These are phyloP conservation scores for Falco berigora DNA, from an alignment of 2,797 vertebrate species.

Conservation along the genomic window DNA sequence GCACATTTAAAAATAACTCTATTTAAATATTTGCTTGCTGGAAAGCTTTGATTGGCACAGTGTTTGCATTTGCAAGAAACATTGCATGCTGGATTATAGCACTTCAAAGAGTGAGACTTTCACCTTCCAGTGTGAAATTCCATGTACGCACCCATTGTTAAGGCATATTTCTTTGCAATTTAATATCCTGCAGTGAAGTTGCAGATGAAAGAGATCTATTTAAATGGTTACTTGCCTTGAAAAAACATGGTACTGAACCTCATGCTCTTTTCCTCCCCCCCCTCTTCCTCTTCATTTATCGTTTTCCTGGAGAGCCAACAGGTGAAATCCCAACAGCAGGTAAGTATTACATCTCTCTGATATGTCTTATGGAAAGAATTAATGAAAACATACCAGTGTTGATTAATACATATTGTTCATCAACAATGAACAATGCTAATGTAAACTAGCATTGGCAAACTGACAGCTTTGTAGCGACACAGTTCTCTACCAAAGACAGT, in stretches of 20 bases:
- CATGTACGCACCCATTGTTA: not conserved
- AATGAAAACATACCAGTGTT: not conserved
- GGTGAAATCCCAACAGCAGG: constrained; percentile 50
- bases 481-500: not conserved
- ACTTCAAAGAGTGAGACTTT: not conserved
- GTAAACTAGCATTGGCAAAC: not conserved
- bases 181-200: not conserved
- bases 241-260: not conserved
- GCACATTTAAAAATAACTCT: not conserved
- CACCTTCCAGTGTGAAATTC: not conserved
- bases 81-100: not conserved
- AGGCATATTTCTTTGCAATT: not conserved
- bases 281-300: not conserved
- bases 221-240: not conserved
- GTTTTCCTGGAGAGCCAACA: constrained; percentile 41
- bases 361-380: not conserved
- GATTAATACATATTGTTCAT: not conserved
- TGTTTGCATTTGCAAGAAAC: not conserved
- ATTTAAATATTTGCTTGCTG: not conserved
- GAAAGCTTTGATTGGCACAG: not conserved
- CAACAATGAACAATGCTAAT: not conserved
- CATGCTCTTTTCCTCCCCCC: not conserved
- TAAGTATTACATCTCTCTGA: constrained; percentile 3
- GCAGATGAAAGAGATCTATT: not conserved
- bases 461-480: not conserved